phyloP scores from a whole-genome alignment of 1,140 invertebrate species.

The Condylostylus longicornis region DNA sequence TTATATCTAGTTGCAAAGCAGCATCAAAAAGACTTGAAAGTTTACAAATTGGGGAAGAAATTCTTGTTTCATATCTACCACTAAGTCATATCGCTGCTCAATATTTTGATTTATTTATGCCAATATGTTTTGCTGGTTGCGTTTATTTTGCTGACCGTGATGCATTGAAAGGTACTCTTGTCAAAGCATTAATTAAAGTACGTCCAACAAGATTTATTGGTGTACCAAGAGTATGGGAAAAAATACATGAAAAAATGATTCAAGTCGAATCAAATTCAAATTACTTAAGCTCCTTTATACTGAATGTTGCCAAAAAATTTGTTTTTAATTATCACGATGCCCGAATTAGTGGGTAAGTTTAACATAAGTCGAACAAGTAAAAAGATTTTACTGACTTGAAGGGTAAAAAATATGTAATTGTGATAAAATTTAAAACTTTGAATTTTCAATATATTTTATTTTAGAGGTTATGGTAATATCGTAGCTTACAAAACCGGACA shows the following conservation, averaged over 20 bases:
- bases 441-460: too few relatives aligned
- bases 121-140: constrained; percentile 40
- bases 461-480: too few relatives aligned
- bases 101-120: constrained; percentile 60
- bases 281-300: too few relatives aligned
- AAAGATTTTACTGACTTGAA: too few relatives aligned
- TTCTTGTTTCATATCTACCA: constrained; percentile 64
- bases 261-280: constrained; percentile 48
- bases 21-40: constrained; percentile 32
- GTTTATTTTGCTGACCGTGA: constrained; percentile 74
- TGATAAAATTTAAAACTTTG: too few relatives aligned
- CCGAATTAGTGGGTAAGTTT: too few relatives aligned
- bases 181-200: constrained; percentile 58
- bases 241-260: constrained; percentile 75
- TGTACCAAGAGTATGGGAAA: constrained; percentile 86
- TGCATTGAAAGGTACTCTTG: constrained; percentile 65
- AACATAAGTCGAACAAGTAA: too few relatives aligned
- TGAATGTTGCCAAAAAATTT: too few relatives aligned
- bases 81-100: constrained; percentile 82
- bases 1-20: constrained; percentile 45
- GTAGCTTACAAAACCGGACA: constrained; percentile 21
- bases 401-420: too few relatives aligned
- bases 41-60: constrained; percentile 37
- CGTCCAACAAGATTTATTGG: constrained; percentile 69
- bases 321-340: too few relatives aligned